A percentile compares a stretch with the other conserved stretches of the same genome.
These are phyloP conservation scores for Mallotus villosus DNA, from an alignment of 2,797 vertebrate genomes.

Conservation along the genomic window DNA sequence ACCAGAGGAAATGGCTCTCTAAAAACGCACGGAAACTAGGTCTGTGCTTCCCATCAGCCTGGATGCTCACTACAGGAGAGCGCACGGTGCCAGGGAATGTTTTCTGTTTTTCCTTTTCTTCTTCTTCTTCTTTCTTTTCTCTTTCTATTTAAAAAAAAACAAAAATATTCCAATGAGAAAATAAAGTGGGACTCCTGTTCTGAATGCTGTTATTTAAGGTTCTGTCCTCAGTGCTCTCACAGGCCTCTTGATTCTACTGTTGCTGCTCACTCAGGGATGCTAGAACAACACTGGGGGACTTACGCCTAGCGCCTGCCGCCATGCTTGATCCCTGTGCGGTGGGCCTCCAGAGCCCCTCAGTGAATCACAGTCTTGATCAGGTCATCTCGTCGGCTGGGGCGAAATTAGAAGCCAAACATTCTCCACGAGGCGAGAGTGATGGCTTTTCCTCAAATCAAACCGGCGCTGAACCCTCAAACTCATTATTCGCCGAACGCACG, in stretches of 20 bases:
- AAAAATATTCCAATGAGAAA: conserved; percentile 11
- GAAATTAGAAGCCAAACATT: conserved; percentile 64
- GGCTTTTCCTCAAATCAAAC: conserved; percentile 54
- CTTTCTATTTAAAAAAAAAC: neutral
- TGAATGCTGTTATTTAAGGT: conserved; percentile 12
- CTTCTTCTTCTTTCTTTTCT: conserved; percentile 11
- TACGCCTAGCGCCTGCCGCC: conserved; percentile 44
- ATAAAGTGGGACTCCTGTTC: neutral
- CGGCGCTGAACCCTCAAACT: conserved; percentile 48
- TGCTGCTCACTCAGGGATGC: conserved; percentile 39
- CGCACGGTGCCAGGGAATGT: conserved; percentile 40
- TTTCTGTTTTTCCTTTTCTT: conserved; percentile 22
- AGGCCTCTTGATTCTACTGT: conserved; percentile 21
- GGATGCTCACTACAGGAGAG: conserved; percentile 27
- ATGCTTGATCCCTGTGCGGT: conserved; percentile 52
- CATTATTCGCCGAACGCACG: conserved; percentile 49
- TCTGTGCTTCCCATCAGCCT: conserved; percentile 35
- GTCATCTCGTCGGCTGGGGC: conserved; percentile 54
- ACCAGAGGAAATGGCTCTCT: conserved; percentile 41
- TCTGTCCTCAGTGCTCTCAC: neutral
- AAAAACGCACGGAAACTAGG: conserved; percentile 46
- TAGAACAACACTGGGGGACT: conserved; percentile 52
- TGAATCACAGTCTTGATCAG: conserved; percentile 53
- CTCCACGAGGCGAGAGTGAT: conserved; percentile 41
- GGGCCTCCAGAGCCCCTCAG: conserved; percentile 49